Evolutionary conservation across 2,888 invertebrate species (phyloP).

Genomic region (Caenorhabditis uteleia): DNA sequence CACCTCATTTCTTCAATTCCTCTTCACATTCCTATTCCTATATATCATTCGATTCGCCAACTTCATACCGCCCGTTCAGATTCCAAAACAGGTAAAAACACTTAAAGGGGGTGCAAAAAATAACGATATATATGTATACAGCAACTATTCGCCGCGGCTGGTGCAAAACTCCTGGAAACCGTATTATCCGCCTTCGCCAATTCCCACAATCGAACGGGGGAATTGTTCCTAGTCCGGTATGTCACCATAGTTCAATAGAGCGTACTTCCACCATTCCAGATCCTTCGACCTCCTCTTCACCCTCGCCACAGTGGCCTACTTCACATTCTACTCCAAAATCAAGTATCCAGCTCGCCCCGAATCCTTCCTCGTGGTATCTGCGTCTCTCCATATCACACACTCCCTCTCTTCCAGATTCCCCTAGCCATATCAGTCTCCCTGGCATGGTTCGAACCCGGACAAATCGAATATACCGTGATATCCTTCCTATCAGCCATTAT

Average conservation of each 20-base stretch:
- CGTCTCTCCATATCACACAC: slow-evolving; percentile 10
- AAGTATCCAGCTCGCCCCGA: too few species aligned
- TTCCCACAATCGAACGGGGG: slow-evolving; percentile 63
- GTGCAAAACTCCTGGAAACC: slow-evolving; percentile 51
- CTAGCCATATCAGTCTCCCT: slow-evolving; percentile 59
- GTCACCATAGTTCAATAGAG: background rate
- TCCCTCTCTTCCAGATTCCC: slow-evolving; percentile 46
- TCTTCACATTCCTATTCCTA: slow-evolving; percentile 54
- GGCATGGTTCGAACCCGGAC: slow-evolving; percentile 66
- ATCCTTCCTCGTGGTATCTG: too few species aligned
- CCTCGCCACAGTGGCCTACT: too few species aligned
- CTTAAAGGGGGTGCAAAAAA: background rate
- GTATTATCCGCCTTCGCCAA: slow-evolving; percentile 55
- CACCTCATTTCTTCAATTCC: slow-evolving; percentile 62
- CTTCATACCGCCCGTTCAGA: slow-evolving; percentile 21
- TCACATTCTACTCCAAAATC: background rate
- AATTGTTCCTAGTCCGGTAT: slow-evolving; percentile 58
- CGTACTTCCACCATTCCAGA: too few species aligned
- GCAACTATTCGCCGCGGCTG: slow-evolving; percentile 45
- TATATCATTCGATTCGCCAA: slow-evolving; percentile 19
- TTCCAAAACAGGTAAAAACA: slow-evolving; percentile 15
- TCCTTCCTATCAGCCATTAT: slow-evolving; percentile 56
- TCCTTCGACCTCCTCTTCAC: slow-evolving; percentile 12
- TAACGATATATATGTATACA: background rate
- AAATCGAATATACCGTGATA: slow-evolving; percentile 60